phyloP scores from a whole-genome alignment of 2,797 vertebrate genomes.

The Cuculus canorus region DNA sequence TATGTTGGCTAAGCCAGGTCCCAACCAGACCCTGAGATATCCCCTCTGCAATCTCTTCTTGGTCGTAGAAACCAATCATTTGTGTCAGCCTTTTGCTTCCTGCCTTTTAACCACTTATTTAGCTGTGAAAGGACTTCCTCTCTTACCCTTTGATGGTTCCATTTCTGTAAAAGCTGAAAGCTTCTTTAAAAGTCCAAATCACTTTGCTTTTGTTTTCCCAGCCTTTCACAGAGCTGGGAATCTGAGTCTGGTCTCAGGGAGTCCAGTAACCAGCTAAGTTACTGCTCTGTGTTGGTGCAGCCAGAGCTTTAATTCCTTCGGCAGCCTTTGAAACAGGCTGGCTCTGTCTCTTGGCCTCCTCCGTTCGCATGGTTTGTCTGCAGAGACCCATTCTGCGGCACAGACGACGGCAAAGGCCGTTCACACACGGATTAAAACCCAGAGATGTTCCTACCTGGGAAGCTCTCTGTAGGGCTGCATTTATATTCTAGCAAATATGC shows the following conservation, averaged over 20 bases:
- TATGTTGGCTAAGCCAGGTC: neutral
- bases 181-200: neutral
- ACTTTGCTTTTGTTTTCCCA: neutral
- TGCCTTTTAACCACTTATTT: neutral
- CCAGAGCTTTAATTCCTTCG: neutral
- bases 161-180: neutral
- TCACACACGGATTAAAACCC: neutral
- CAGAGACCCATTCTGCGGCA: neutral
- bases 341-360: neutral
- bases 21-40: neutral
- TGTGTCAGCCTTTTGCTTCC: neutral
- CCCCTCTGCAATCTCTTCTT: neutral
- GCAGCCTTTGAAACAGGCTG: neutral
- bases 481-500: fast-evolving
- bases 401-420: neutral
- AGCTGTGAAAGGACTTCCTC: neutral
- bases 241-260: neutral
- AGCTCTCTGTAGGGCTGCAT: neutral
- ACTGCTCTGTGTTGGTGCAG: neutral
- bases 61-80: neutral
- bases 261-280: neutral
- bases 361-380: neutral
- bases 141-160: neutral
- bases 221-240: neutral
- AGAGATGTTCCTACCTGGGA: neutral